These are phyloP conservation scores for Drosophila bunnanda DNA, from an alignment of 2,888 invertebrate genomes.

Conservation along the genomic window DNA sequence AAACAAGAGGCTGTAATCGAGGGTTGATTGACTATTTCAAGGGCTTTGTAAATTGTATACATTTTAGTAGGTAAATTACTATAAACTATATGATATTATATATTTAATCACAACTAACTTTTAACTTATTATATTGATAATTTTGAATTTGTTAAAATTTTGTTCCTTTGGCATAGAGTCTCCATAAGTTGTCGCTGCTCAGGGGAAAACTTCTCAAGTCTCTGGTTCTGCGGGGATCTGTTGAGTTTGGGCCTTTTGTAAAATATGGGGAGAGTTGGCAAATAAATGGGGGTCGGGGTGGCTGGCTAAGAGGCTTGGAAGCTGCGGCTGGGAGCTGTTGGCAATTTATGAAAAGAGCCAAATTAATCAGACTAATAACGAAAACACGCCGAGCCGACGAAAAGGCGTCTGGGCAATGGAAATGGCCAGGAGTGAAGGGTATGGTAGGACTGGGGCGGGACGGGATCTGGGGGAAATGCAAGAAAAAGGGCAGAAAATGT, in stretches of 20 bases:
- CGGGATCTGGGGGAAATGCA: not conserved
- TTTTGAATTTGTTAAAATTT: not conserved
- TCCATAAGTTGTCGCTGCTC: not conserved
- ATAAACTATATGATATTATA: no score
- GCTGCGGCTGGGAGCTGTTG: conserved; percentile 76
- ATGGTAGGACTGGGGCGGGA: not conserved
- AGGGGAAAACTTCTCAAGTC: conserved; percentile 15
- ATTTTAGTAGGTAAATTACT: no score
- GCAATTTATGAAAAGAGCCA: conserved; percentile 85
- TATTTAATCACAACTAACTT: no score
- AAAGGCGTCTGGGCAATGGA: conserved; percentile 68
- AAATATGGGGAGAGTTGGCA: conserved; percentile 5
- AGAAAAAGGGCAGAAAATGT: conserved; percentile 35
- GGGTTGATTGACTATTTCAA: conserved; percentile 1
- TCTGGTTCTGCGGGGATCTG: conserved; percentile 42
- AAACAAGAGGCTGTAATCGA: conserved; percentile 1
- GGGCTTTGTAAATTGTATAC: no score
- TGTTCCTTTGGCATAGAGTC: not conserved
- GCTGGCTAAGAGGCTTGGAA: conserved; percentile 47
- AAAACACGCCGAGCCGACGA: conserved; percentile 77
- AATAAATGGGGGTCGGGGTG: conserved; percentile 1
- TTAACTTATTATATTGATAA: not conserved
- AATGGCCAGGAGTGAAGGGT: conserved; percentile 36
- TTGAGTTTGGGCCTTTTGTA: conserved; percentile 17
- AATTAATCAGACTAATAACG: conserved; percentile 85